Conservation (phyloP, 2,113 vertebrate genomes). For the Balaenoptera acutorostrata region DNA sequence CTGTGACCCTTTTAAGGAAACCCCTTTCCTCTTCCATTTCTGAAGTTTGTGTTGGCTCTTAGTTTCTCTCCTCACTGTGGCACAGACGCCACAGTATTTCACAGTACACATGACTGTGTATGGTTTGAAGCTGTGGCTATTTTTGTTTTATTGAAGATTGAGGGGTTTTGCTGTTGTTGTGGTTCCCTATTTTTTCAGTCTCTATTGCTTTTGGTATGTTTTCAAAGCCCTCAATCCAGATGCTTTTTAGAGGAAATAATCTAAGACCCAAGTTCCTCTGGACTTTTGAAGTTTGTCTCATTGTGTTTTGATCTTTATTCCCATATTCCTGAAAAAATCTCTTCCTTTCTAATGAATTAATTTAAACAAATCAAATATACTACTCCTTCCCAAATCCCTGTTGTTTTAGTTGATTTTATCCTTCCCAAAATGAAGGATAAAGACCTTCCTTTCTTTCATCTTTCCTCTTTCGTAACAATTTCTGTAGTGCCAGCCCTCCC, state of each 20-base stretch:
- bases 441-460: neutral
- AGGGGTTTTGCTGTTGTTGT: neutral
- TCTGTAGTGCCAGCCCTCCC: neutral
- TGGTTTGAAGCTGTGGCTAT: neutral
- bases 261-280: neutral
- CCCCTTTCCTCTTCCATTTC: neutral
- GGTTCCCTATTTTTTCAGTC: neutral
- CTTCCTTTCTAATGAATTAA: neutral
- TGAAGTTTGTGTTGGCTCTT: neutral
- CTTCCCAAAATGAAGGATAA: neutral
- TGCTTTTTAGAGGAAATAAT: neutral
- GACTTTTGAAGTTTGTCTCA: neutral
- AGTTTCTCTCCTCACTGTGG: neutral
- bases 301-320: neutral
- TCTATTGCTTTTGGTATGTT: slow-evolving; percentile 4
- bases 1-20: neutral
- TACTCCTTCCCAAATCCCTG: neutral
- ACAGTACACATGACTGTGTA: neutral
- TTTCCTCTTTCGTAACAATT: neutral
- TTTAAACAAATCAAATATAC: slow-evolving; percentile 9
- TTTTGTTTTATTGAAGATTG: slow-evolving; percentile 31
- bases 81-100: neutral
- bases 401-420: neutral
- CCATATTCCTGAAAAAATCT: neutral
- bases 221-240: neutral